Conservation (phyloP, 1,140 invertebrate species). For the Leptinotarsa lineolata region DNA sequence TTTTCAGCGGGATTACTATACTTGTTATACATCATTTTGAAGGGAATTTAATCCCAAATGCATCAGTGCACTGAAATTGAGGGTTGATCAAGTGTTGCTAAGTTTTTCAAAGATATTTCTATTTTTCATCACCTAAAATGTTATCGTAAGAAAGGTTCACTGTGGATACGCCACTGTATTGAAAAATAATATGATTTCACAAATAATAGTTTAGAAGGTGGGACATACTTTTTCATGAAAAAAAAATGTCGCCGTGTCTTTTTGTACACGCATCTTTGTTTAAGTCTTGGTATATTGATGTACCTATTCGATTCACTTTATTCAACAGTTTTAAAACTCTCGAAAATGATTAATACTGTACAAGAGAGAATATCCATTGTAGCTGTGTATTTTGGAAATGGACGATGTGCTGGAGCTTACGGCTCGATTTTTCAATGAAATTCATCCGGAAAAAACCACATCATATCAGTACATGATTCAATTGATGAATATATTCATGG, state of each 20-base stretch:
- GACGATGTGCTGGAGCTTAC: conserved; percentile 7
- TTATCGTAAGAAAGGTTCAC: conserved; percentile 17
- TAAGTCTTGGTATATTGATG: conserved; percentile 17
- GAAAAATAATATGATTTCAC: conserved; percentile 7
- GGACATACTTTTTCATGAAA: conserved; percentile 3
- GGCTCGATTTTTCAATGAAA: background rate
- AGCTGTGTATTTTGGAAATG: too few species aligned
- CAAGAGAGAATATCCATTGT: conserved; percentile 16
- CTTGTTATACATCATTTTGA: too few species aligned
- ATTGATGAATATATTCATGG: conserved; percentile 15
- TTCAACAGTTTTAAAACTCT: conserved; percentile 6
- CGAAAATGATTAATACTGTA: conserved; percentile 9
- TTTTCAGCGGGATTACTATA: too few species aligned
- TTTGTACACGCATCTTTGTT: conserved; percentile 15
- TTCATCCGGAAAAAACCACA: too few species aligned
- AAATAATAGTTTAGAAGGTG: conserved; percentile 14
- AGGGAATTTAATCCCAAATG: too few species aligned
- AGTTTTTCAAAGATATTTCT: conserved; percentile 11
- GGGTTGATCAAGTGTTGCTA: conserved; percentile 15
- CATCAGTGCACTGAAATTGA: conserved; percentile 15
- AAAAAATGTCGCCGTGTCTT: conserved; percentile 1
- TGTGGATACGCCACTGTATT: conserved; percentile 13
- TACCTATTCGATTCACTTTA: conserved; percentile 14
- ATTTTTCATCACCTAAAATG: conserved; percentile 14
- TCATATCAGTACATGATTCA: conserved; percentile 12